A percentile compares a stretch with the other conserved stretches of the same genome.
Evolutionary conservation across 2,113 vertebrate genomes (phyloP).

Genomic region (Ammodytes marinus): DNA sequence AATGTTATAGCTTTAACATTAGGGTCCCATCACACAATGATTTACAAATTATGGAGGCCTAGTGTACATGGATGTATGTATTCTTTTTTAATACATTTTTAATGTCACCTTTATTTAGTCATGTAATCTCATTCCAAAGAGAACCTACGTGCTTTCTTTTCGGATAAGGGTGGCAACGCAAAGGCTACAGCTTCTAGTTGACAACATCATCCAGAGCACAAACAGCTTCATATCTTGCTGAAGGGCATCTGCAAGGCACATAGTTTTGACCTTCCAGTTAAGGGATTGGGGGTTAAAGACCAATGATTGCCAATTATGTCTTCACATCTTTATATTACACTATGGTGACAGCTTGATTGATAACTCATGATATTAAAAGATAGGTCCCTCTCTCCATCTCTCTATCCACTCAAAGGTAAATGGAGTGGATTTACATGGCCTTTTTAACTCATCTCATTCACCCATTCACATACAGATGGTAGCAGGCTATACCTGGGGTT

Average conservation of each 20-base stretch:
- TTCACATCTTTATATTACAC: background rate
- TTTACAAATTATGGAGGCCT: too few relatives aligned
- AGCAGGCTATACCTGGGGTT: too few relatives aligned
- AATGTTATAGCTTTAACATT: background rate
- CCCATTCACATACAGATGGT: too few relatives aligned
- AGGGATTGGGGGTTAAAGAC: background rate
- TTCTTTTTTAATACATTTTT: too few relatives aligned
- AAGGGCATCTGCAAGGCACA: background rate
- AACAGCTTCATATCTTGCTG: background rate
- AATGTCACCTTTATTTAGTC: too few relatives aligned
- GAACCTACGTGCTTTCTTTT: background rate
- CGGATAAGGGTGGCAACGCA: background rate
- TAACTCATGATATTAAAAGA: background rate
- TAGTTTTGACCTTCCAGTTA: conserved; percentile 6
- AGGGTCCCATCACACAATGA: too few relatives aligned
- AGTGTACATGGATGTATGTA: too few relatives aligned
- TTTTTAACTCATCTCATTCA: too few relatives aligned
- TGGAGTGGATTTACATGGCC: too few relatives aligned
- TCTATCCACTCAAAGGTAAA: too few relatives aligned
- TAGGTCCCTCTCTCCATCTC: background rate
- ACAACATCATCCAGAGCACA: conserved; percentile 9
- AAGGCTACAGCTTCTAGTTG: background rate
- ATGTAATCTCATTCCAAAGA: too few relatives aligned
- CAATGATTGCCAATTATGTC: background rate
- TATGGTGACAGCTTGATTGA: background rate